Percentiles rank a stretch among this genome's conserved stretches.
These are phyloP conservation scores for Pollenia amentaria DNA, from an alignment of 2,888 invertebrate species.

Conservation along the genomic window DNA sequence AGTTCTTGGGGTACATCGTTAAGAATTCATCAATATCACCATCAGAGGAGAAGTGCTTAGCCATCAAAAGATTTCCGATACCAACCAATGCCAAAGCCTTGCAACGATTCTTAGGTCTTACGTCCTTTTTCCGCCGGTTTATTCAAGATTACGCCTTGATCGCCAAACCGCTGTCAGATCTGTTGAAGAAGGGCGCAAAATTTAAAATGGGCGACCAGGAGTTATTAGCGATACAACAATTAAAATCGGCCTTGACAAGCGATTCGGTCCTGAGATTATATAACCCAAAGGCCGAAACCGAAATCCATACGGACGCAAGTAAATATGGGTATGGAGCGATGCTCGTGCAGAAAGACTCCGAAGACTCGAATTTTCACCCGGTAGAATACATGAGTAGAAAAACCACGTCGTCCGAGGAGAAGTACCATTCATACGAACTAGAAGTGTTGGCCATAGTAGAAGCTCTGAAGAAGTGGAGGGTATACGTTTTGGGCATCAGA, in stretches of 20 bases:
- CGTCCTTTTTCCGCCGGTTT: neutral
- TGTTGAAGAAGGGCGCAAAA: neutral
- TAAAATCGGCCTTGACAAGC: neutral
- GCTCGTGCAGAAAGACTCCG: neutral
- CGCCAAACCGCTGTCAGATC: too few species aligned
- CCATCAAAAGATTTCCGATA: neutral
- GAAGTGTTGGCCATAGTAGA: too few species aligned
- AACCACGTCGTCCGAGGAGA: too few species aligned
- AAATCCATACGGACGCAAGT: neutral
- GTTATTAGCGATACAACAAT: too few species aligned
- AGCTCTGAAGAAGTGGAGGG: too few species aligned
- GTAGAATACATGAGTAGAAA: too few species aligned
- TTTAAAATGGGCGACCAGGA: neutral
- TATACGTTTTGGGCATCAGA: too few species aligned
- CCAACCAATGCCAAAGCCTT: too few species aligned
- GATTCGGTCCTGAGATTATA: neutral
- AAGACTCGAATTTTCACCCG: neutral
- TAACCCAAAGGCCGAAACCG: conserved; percentile 52
- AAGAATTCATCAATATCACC: neutral
- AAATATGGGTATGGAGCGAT: neutral
- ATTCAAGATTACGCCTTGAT: neutral
- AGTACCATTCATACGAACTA: too few species aligned
- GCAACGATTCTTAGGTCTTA: neutral
- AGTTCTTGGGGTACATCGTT: too few species aligned
- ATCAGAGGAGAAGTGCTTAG: neutral